These are phyloP conservation scores for Autographa gamma DNA, from an alignment of 2,888 invertebrate species.

Conservation along the genomic window DNA sequence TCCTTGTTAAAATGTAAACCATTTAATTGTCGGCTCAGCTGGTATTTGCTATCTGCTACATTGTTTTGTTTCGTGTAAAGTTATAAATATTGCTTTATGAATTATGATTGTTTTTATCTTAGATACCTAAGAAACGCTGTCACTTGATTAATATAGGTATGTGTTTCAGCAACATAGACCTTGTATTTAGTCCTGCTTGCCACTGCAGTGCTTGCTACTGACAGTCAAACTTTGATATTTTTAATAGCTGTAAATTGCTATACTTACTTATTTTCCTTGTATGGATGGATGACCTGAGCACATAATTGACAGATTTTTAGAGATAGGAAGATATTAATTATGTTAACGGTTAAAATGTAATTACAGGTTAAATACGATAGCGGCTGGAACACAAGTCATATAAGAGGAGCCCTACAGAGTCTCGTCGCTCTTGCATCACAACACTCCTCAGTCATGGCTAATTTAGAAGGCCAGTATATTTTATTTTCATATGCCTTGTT, in stretches of 20 bases:
- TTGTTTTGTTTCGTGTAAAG: not conserved
- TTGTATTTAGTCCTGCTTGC: no score
- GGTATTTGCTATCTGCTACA: not conserved
- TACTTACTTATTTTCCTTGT: no score
- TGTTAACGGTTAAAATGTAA: not conserved
- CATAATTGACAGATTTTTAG: no score
- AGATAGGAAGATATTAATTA: no score
- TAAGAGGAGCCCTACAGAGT: conserved; percentile 96
- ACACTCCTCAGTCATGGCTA: conserved; percentile 91
- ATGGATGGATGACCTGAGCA: no score
- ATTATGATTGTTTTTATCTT: no score
- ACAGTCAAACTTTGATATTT: no score
- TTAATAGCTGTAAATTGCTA: no score
- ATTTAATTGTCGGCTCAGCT: not conserved
- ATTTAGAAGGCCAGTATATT: conserved; percentile 88
- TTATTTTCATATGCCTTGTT: not conserved
- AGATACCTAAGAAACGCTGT: no score
- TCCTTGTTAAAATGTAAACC: not conserved
- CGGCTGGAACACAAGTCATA: conserved; percentile 96
- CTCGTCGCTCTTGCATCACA: conserved; percentile 93
- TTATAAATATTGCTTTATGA: not conserved
- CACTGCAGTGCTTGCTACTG: no score
- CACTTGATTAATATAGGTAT: no score
- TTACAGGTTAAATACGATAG: conserved; percentile 92
- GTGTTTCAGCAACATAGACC: no score